Conservation (phyloP, 2,797 vertebrate species). For the Hydrolagus colliei region DNA sequence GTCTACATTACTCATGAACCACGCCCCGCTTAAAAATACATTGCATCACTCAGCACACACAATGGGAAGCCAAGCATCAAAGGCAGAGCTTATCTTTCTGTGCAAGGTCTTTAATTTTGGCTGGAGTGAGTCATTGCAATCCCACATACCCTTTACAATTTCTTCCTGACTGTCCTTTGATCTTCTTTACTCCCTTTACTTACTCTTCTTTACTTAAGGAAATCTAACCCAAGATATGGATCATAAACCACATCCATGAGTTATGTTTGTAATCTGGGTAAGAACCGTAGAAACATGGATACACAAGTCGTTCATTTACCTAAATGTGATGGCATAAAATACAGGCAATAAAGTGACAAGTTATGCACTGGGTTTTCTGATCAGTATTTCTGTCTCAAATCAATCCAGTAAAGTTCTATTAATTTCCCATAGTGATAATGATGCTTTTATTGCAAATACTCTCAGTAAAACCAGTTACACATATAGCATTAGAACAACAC, state of each 20-base stretch:
- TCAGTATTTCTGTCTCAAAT: too few species aligned
- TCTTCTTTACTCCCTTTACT: not conserved
- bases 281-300: not conserved
- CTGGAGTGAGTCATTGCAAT: not conserved
- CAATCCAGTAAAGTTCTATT: too few species aligned
- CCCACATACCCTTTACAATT: not conserved
- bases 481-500: too few species aligned
- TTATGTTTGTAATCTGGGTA: not conserved
- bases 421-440: too few species aligned
- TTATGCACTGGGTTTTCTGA: not conserved
- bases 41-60: not conserved
- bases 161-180: slow-evolving; percentile 5
- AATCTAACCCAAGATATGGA: not conserved
- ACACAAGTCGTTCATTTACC: not conserved
- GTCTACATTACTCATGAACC: not conserved
- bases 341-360: not conserved
- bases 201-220: not conserved
- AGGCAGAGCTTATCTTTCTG: not conserved
- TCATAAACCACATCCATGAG: not conserved
- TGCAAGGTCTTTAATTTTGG: not conserved
- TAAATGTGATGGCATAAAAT: not conserved
- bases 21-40: not conserved
- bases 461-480: too few species aligned
- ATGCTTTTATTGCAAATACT: too few species aligned
- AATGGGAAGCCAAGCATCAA: slow-evolving; percentile 19